Percentiles rank a stretch among this genome's conserved stretches.
phyloP scores from a whole-genome alignment of 2,888 invertebrate genomes.

The Exocentrus adspersus region DNA sequence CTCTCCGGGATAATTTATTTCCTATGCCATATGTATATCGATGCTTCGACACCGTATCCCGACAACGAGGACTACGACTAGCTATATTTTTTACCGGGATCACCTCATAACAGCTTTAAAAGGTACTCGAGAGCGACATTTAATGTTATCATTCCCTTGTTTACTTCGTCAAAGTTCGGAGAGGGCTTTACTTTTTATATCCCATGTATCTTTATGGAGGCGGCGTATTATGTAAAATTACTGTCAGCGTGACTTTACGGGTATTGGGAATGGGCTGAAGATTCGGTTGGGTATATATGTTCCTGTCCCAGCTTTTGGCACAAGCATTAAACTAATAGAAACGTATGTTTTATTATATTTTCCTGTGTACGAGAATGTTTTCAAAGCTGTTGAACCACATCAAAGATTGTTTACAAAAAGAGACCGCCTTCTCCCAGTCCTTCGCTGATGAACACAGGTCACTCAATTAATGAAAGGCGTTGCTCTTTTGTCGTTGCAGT shows the following conservation, averaged over 20 bases:
- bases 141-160: slow-evolving; percentile 31
- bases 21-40: slow-evolving; percentile 3
- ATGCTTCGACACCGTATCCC: slow-evolving; percentile 13
- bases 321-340: no score
- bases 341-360: no score
- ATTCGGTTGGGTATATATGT: slow-evolving; percentile 9
- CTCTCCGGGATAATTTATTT: neutral
- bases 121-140: slow-evolving; percentile 27
- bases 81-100: slow-evolving; percentile 27
- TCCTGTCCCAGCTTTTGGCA: no score
- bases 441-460: no score
- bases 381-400: no score
- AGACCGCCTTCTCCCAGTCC: no score
- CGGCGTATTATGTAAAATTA: slow-evolving; percentile 19
- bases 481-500: no score
- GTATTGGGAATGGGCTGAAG: neutral
- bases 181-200: slow-evolving; percentile 22
- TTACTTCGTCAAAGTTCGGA: slow-evolving; percentile 24
- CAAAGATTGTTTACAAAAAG: no score
- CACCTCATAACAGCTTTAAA: slow-evolving; percentile 27
- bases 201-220: slow-evolving; percentile 10
- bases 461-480: no score
- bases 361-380: no score
- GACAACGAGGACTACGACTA: slow-evolving; percentile 6
- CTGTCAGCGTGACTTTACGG: slow-evolving; percentile 3